Conservation (phyloP, 2,113 vertebrate species). For the cattle (Bos taurus) region DNA sequence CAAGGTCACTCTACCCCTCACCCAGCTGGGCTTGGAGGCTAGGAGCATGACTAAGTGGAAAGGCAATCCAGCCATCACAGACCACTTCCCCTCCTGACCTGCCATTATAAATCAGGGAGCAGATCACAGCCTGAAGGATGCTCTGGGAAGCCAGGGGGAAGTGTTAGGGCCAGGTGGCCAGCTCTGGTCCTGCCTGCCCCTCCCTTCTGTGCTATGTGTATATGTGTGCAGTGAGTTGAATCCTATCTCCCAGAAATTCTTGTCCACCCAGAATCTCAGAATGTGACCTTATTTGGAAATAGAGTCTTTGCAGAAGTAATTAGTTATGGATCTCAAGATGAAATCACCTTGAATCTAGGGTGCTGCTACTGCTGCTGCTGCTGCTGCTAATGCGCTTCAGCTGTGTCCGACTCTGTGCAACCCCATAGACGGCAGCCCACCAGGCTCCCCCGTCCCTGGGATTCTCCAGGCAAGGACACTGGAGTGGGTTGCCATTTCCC, state of each 20-base stretch:
- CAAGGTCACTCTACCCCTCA: neutral
- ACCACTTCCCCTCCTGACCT: constrained; percentile 23
- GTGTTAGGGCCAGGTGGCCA: neutral
- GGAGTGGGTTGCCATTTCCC: too few relatives aligned
- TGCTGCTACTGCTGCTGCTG: neutral
- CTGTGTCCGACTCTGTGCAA: too few relatives aligned
- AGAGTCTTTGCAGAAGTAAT: neutral
- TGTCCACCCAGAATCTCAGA: neutral
- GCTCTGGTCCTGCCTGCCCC: neutral
- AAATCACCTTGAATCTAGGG: neutral
- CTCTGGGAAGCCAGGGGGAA: neutral
- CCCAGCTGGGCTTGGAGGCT: constrained; percentile 4
- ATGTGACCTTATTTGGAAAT: neutral
- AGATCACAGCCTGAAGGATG: neutral
- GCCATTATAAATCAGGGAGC: constrained; percentile 31
- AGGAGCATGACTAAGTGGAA: constrained; percentile 52
- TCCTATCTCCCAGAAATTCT: neutral
- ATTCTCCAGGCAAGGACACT: too few relatives aligned
- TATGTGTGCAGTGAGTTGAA: neutral
- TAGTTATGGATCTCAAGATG: neutral
- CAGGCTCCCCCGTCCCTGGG: too few relatives aligned
- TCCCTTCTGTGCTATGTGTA: neutral
- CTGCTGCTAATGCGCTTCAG: too few relatives aligned
- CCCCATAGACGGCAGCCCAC: too few relatives aligned
- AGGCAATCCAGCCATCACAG: constrained; percentile 39